Conservation (phyloP, 2,888 invertebrate genomes). For the Iselma pallidipennis region DNA sequence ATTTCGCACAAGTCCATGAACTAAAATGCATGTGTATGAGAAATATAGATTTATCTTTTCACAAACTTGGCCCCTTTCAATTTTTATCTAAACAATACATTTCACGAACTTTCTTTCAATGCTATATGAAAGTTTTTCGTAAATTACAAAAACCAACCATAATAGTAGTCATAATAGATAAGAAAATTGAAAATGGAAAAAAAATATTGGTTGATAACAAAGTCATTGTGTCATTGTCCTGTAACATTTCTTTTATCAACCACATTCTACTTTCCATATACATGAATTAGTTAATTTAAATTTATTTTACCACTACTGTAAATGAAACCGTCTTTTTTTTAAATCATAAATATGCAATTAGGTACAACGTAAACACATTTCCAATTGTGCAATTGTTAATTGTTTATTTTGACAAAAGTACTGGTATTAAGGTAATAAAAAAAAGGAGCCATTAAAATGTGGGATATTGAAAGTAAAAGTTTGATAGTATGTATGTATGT, state of each 20-base stretch:
- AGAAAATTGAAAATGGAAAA: neutral
- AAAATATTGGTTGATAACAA: constrained; percentile 13
- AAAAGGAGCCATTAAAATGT: neutral
- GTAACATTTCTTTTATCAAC: constrained; percentile 13
- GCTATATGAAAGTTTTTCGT: too few relatives aligned
- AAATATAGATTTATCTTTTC: constrained; percentile 4
- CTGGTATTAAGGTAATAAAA: too few relatives aligned
- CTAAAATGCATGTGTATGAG: neutral
- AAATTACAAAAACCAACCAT: neutral
- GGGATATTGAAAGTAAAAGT: neutral
- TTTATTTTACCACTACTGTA: too few relatives aligned
- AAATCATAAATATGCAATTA: neutral
- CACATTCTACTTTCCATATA: constrained; percentile 15
- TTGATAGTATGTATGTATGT: too few relatives aligned
- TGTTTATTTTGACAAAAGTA: constrained; percentile 1
- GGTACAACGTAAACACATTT: neutral
- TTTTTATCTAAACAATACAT: constrained; percentile 7
- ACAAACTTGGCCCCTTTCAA: neutral
- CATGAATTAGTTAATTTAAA: neutral
- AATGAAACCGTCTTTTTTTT: neutral
- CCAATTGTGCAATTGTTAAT: constrained; percentile 1
- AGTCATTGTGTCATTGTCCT: constrained; percentile 16
- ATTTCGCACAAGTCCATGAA: neutral
- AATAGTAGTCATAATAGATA: constrained; percentile 6
- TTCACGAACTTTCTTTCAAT: constrained; percentile 2